phyloP scores from a whole-genome alignment of 2,113 vertebrate genomes.

The Sclerurus mexicanus region DNA sequence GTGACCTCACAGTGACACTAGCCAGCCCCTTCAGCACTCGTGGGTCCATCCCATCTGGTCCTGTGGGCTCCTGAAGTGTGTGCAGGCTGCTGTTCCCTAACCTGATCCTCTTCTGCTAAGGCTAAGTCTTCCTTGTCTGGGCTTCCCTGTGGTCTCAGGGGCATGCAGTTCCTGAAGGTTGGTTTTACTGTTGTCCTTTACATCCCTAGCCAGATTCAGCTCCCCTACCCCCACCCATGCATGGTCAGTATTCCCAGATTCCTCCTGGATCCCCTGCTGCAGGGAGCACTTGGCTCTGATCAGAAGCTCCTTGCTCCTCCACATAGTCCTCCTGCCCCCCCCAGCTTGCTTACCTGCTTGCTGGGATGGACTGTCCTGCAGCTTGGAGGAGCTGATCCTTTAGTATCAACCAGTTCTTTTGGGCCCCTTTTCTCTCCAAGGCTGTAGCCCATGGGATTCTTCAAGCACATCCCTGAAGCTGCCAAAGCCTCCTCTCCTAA shows the following conservation, averaged over 20 bases:
- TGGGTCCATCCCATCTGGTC: background rate
- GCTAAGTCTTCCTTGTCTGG: background rate
- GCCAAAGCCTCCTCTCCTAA: background rate
- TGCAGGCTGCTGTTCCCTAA: background rate
- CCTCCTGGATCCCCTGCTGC: background rate
- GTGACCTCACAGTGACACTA: background rate
- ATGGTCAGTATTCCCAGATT: background rate
- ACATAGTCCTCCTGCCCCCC: background rate
- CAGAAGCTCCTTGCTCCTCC: background rate
- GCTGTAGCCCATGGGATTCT: background rate
- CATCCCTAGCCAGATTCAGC: background rate
- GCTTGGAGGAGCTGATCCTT: background rate
- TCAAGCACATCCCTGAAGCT: background rate
- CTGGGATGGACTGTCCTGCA: background rate
- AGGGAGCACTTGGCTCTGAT: background rate
- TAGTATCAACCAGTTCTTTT: background rate
- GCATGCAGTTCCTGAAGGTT: background rate
- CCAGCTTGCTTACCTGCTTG: background rate
- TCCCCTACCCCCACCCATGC: background rate
- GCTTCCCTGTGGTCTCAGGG: background rate
- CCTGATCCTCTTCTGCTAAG: background rate
- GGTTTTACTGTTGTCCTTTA: background rate
- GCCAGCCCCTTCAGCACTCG: accelerated
- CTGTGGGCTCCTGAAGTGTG: background rate
- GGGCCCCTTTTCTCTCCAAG: background rate